phyloP scores from a whole-genome alignment of 23 tunicate genomes.

The Diplosoma virens region DNA sequence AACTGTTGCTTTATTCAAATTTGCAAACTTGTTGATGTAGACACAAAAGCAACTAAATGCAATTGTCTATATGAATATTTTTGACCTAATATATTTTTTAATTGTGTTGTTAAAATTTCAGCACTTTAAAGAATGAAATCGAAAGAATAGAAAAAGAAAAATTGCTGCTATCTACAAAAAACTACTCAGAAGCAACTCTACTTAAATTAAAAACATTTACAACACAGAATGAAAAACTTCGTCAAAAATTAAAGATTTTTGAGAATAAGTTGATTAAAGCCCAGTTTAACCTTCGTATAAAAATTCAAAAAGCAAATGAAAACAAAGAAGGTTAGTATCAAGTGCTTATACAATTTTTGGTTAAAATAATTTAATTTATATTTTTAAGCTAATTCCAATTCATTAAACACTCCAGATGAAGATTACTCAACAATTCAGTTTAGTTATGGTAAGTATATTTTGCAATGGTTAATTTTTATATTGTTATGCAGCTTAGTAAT shows the following conservation, averaged over 20 bases:
- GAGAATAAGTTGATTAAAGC: conserved; percentile 10
- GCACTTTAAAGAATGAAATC: not conserved
- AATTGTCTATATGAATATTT: too few species aligned
- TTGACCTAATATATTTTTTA: not conserved
- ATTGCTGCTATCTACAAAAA: not conserved
- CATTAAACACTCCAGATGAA: too few species aligned
- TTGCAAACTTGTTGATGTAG: too few species aligned
- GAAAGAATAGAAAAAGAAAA: not conserved
- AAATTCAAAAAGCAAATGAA: not conserved
- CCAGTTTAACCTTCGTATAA: conserved; percentile 7
- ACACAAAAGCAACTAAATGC: too few species aligned
- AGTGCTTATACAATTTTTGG: not conserved
- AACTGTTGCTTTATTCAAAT: too few species aligned
- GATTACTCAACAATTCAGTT: too few species aligned
- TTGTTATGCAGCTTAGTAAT: too few species aligned
- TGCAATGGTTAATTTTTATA: too few species aligned
- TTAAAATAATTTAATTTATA: too few species aligned
- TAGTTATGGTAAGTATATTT: too few species aligned
- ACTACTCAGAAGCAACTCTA: conserved; percentile 12
- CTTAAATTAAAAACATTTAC: not conserved
- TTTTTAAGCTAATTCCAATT: too few species aligned
- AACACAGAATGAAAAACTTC: conserved; percentile 1
- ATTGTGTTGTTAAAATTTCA: not conserved
- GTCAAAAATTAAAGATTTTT: not conserved
- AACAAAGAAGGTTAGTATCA: not conserved